Base-by-base conservation (phyloP, 2,888 invertebrate species). In the Panzeria rudis region DNA sequence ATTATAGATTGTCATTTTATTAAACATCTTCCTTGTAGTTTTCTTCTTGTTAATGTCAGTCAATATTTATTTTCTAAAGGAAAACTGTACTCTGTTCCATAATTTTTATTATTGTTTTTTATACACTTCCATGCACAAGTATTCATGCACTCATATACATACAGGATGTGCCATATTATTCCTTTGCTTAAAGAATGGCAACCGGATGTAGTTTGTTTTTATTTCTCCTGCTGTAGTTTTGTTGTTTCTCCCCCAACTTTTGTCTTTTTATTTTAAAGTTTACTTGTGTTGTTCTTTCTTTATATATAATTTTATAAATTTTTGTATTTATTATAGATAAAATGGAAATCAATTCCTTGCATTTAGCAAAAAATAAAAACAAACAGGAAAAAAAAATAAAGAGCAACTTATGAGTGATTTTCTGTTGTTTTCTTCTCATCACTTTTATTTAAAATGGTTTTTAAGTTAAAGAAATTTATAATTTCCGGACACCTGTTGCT, bases 401-500 rank as follows among this genome's bases (percentile, higher is more conserved):
- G 23, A 50, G 20, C 17, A 61, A 61, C 29, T 38, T 13, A 56
- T 35, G 29, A 69, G 25, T 23, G 25, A 3, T n/a, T 75, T 61
- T 66, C 23, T 69, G 25, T 56, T 38, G 4, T 54, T 47, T 54
- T n/a, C 4, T 62, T 41, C 29, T 29, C 11, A 20, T 61, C n/a
- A 17, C 20, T 56, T 29, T 35, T 61, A 52, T 64, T 61, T 62
- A 35, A 35, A 82, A 54, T 64, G 44, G 32, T 47, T 47, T 62
- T 68, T 61, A 23, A 35, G 23, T 50, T 59, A 47, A 66, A 80
- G 62, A 41, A 76, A 80, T 77, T 71, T 76, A 54, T 52, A 73
- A 80, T 79, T 76, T 83, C 86, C 79, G 83, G 76, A 44, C 83
- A 86, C 72, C 83, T 77, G 80, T 81, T 81, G 81, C 50, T 50